Evolutionary conservation across 2,797 vertebrate genomes (phyloP).

Genomic region (Trichosurus vulpecula): DNA sequence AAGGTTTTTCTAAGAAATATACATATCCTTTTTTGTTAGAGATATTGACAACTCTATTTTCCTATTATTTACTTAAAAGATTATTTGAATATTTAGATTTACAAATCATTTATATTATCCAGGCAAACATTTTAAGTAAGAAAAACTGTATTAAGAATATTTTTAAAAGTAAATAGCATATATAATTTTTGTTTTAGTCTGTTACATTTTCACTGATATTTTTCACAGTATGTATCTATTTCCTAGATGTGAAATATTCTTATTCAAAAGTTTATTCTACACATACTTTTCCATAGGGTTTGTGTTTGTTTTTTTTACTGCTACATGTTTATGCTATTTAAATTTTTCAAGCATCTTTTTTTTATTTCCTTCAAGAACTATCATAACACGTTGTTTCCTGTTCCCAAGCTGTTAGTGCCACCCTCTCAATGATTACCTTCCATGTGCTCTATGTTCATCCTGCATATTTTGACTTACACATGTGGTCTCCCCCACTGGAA

Average conservation of each 20-base stretch:
- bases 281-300: not conserved
- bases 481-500: too few relatives aligned
- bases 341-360: too few relatives aligned
- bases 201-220: slow-evolving; percentile 25
- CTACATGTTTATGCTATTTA: not conserved
- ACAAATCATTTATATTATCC: not conserved
- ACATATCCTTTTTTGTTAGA: not conserved
- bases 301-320: not conserved
- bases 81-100: not conserved
- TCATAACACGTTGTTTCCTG: not conserved
- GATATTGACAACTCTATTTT: not conserved
- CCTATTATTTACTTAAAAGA: not conserved
- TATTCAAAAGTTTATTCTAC: not conserved
- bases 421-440: not conserved
- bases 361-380: not conserved
- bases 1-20: not conserved
- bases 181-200: slow-evolving; percentile 24
- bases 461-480: not conserved
- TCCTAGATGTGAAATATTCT: slow-evolving; percentile 57
- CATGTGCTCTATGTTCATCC: not conserved
- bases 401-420: not conserved
- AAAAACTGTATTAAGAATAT: slow-evolving; percentile 22
- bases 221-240: slow-evolving; percentile 51
- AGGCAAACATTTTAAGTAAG: not conserved
- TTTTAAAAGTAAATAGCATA: slow-evolving; percentile 34